Conservation (phyloP, 2,113 vertebrate genomes). For the Pipra filicauda region DNA sequence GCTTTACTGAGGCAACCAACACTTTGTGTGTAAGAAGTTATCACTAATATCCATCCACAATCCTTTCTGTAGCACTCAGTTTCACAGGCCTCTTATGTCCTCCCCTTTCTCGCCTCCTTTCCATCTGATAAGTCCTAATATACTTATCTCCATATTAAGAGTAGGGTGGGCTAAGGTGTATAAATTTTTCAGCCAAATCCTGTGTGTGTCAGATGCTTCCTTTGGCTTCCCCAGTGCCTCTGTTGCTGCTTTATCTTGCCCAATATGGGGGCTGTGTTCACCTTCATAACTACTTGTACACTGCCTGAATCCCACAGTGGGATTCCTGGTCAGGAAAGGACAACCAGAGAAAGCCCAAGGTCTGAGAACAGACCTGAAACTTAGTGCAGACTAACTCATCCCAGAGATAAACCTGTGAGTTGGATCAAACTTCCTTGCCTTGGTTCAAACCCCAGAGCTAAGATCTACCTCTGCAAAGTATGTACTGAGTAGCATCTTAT, state of each 20-base stretch:
- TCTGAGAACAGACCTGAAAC: not conserved
- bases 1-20: not conserved
- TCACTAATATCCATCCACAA: not conserved
- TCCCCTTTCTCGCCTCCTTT: not conserved
- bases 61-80: not conserved
- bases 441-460: not conserved
- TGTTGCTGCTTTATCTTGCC: not conserved
- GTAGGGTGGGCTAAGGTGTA: not conserved
- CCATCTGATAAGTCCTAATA: not conserved
- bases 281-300: not conserved
- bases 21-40: not conserved
- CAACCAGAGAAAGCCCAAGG: not conserved
- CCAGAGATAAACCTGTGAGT: not conserved
- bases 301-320: not conserved
- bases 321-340: not conserved
- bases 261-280: not conserved
- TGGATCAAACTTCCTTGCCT: not conserved
- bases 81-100: not conserved
- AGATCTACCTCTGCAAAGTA: not conserved
- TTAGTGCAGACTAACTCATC: not conserved
- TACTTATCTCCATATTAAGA: not conserved
- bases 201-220: not conserved
- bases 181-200: not conserved
- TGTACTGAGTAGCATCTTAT: not conserved
- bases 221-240: not conserved